Conservation (phyloP, 2,113 vertebrate genomes). For the Hyperoodon ampullatus region DNA sequence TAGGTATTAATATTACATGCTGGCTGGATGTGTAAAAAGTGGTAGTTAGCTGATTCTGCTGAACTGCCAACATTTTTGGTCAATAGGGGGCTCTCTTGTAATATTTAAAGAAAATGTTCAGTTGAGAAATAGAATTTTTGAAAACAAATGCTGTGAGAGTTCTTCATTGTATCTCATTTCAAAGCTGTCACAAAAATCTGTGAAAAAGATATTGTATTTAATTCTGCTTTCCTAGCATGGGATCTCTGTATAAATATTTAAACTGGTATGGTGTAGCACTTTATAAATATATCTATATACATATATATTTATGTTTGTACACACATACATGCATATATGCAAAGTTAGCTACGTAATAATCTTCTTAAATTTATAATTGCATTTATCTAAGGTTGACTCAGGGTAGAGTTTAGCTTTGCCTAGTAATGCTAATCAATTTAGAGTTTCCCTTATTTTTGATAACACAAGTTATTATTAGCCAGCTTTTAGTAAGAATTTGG, state of each 20-base stretch:
- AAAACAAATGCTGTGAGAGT: slow-evolving; percentile 66
- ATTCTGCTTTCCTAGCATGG: slow-evolving; percentile 66
- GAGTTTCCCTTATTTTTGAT: slow-evolving; percentile 36
- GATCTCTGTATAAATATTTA: slow-evolving; percentile 71
- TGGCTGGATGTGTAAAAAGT: neutral
- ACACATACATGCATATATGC: neutral
- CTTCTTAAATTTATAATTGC: slow-evolving; percentile 38
- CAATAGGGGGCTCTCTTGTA: slow-evolving; percentile 69
- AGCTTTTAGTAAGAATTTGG: slow-evolving; percentile 14
- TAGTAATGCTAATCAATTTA: slow-evolving; percentile 36
- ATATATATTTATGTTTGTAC: slow-evolving; percentile 53
- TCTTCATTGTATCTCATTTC: slow-evolving; percentile 69
- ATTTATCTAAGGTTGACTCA: neutral
- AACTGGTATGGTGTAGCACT: slow-evolving; percentile 56
- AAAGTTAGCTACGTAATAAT: slow-evolving; percentile 19
- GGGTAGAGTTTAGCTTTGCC: slow-evolving; percentile 16
- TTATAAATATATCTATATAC: slow-evolving; percentile 59
- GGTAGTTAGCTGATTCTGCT: slow-evolving; percentile 8
- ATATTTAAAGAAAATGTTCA: slow-evolving; percentile 66
- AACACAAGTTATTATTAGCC: neutral
- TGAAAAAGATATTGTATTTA: slow-evolving; percentile 72
- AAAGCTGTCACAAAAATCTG: slow-evolving; percentile 69
- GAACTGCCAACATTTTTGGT: slow-evolving; percentile 58
- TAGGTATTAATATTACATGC: neutral
- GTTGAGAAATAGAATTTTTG: slow-evolving; percentile 52